Conservation (phyloP, 2,113 vertebrate genomes). For the Pseudolaguvia tuberculata region DNA sequence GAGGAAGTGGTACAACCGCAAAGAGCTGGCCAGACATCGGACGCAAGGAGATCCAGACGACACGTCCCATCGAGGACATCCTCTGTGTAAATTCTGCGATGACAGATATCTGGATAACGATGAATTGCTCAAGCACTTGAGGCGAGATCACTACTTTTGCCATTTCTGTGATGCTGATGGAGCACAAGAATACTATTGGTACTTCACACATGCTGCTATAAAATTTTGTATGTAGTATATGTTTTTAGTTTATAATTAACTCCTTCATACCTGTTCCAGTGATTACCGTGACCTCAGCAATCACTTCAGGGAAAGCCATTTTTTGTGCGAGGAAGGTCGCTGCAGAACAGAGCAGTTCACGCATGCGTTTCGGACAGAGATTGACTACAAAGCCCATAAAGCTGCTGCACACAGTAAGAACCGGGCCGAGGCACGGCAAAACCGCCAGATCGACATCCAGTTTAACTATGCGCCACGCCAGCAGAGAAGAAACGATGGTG, state of each 20-base stretch:
- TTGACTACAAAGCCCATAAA: conserved; percentile 95
- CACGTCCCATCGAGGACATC: conserved; percentile 93
- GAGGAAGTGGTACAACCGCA: conserved; percentile 92
- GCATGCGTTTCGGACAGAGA: conserved; percentile 92
- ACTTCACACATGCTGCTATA: background rate
- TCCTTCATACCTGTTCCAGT: conserved; percentile 56
- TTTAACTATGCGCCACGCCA: conserved; percentile 81
- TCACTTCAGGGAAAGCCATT: conserved; percentile 93
- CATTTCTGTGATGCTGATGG: conserved; percentile 96
- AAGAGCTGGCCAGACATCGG: conserved; percentile 89
- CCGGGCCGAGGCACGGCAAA: conserved; percentile 91
- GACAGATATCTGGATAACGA: conserved; percentile 96
- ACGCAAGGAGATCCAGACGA: conserved; percentile 92
- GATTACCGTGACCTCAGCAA: conserved; percentile 90
- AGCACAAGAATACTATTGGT: conserved; percentile 97
- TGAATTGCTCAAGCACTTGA: conserved; percentile 88
- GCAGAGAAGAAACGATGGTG: conserved; percentile 81
- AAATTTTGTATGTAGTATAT: background rate
- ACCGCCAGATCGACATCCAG: conserved; percentile 95
- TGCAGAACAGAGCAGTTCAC: conserved; percentile 92
- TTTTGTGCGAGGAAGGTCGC: conserved; percentile 90
- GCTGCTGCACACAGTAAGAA: conserved; percentile 89
- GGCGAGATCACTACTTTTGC: conserved; percentile 95
- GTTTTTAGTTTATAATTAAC: background rate
- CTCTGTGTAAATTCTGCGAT: conserved; percentile 95